Evolutionary conservation across 1,140 invertebrate species (phyloP).

Genomic region (Drosophila trapezifrons): DNA sequence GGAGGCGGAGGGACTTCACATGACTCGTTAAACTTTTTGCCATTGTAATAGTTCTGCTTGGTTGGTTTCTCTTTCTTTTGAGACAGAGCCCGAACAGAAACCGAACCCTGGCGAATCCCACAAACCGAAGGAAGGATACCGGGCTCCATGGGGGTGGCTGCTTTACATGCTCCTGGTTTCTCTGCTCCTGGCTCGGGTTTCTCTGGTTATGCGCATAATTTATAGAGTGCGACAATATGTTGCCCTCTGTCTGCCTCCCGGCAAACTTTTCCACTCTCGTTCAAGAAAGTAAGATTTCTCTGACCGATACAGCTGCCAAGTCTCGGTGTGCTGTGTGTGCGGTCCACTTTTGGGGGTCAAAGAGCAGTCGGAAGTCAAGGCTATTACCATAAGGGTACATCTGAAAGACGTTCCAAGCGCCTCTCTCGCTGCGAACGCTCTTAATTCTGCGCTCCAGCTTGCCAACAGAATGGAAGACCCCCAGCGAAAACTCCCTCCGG

Average conservation of each 20-base stretch:
- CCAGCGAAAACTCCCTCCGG: constrained; percentile 27
- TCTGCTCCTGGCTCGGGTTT: constrained; percentile 16
- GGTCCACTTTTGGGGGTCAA: constrained; percentile 53
- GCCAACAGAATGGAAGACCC: constrained; percentile 19
- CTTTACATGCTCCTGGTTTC: constrained; percentile 52
- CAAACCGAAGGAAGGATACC: constrained; percentile 11
- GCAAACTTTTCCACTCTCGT: constrained; percentile 62
- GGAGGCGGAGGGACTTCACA: constrained; percentile 47
- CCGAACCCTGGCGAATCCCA: constrained; percentile 22
- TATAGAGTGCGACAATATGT: constrained; percentile 82
- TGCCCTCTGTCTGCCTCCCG: constrained; percentile 49
- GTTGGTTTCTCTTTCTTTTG: constrained; percentile 70
- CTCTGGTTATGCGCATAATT: constrained; percentile 79
- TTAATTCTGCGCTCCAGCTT: constrained; percentile 9
- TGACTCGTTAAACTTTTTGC: constrained; percentile 80
- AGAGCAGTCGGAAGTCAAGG: constrained; percentile 46
- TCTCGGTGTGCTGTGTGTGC: constrained; percentile 17
- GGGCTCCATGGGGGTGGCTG: constrained; percentile 32
- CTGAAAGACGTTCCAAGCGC: constrained; percentile 1
- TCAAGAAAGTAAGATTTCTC: constrained; percentile 69
- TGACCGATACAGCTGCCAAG: constrained; percentile 35
- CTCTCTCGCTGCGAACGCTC: background rate
- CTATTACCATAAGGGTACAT: constrained; percentile 38
- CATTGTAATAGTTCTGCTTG: constrained; percentile 80
- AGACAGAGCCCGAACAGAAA: constrained; percentile 31